phyloP scores from a whole-genome alignment of 2,113 vertebrate genomes.

The Lucifuga dentata region DNA sequence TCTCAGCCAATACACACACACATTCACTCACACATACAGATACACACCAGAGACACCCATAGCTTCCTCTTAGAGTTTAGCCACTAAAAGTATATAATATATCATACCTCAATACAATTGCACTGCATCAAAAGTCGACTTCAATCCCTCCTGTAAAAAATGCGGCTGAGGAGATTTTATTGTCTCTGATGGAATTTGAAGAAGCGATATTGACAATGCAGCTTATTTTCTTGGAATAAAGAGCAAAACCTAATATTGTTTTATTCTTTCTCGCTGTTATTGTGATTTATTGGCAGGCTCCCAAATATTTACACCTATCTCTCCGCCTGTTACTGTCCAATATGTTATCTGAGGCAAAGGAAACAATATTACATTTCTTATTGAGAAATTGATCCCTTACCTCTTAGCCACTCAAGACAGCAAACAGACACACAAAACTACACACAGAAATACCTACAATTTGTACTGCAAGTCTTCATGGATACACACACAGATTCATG shows the following conservation, averaged over 20 bases:
- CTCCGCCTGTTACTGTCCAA: slow-evolving; percentile 47
- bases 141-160: slow-evolving; percentile 36
- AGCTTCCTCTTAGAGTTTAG: slow-evolving; percentile 33
- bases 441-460: neutral
- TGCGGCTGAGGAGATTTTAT: slow-evolving; percentile 55
- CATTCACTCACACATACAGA: slow-evolving; percentile 12
- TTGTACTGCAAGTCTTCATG: slow-evolving; percentile 4
- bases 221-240: slow-evolving; percentile 60
- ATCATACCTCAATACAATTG: slow-evolving; percentile 52
- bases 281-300: slow-evolving; percentile 62
- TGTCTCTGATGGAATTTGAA: slow-evolving; percentile 62
- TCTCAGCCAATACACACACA: slow-evolving; percentile 23
- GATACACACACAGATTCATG: neutral
- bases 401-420: slow-evolving; percentile 49
- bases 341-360: slow-evolving; percentile 45
- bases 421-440: slow-evolving; percentile 6
- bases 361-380: slow-evolving; percentile 67
- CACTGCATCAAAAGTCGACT: slow-evolving; percentile 53
- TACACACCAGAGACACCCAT: slow-evolving; percentile 3
- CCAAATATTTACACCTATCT: slow-evolving; percentile 53
- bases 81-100: slow-evolving; percentile 44
- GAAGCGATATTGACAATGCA: slow-evolving; percentile 66
- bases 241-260: slow-evolving; percentile 68
- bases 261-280: slow-evolving; percentile 38
- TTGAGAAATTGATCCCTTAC: slow-evolving; percentile 62